Evolutionary conservation across 2,888 invertebrate genomes (phyloP), one percentile per base, ranked within the genome.

Genomic region (Cryptus armator): DNA sequence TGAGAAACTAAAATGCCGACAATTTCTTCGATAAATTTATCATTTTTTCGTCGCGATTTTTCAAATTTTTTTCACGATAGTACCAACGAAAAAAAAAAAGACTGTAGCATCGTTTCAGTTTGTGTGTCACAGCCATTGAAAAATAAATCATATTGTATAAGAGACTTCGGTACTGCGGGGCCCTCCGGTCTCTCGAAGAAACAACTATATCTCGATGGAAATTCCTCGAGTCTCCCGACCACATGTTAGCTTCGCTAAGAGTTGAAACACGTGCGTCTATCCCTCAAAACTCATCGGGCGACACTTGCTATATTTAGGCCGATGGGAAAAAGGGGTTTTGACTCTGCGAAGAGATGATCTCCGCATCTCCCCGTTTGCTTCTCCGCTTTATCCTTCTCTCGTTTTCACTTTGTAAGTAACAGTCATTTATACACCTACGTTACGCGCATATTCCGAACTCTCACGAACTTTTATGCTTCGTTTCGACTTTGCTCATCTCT

Each of bases 251-350:
- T 71, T 10, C 19, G 72, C 75, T 72, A 53, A 51, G 83, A 48
- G 74, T 67, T 51, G 85, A 82, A 90, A 91, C 92, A 92, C 90
- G 91, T 92, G 92, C 90, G 90, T 90, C 89, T 89, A 62, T 67
- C 81, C 59, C 79, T 77, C 83, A 53, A 85, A 88, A 87, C 86
- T 87, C 90, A 88, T 89, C 87, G 89, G 89, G 89, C 89, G 92
- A 90, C 91, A 91, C 91, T 91, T 87, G 90, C 92, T 93, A 93
- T 92, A 92, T 92, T 92, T 93, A 93, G 92, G 90, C 89, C 91
- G 91, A 91, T 93, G 93, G 92, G 93, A 93, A 93, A 92, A 92
- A 89, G 91, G 89, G 89, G 89, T 89, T 90, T 88, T 82, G 86
- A 80, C 81, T 75, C 85, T 56, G 76, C 76, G 59, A 70, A 53